Base-by-base conservation (phyloP, 2,113 vertebrate species). In the Heteronetta atricapilla region DNA sequence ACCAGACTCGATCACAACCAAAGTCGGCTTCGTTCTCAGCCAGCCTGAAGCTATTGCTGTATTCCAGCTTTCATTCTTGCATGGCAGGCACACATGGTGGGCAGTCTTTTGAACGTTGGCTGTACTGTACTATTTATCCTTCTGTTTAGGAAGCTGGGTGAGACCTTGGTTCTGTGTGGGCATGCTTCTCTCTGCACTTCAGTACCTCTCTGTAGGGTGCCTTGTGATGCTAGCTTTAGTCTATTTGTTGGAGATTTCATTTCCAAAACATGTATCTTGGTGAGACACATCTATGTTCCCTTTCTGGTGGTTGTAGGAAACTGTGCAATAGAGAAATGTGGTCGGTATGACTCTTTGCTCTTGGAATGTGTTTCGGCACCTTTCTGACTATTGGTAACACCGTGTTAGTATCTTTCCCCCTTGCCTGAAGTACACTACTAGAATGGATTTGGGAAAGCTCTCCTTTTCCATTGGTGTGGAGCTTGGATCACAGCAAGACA, bases 401-500 rank as follows among this genome's bases (percentile, higher is more conserved):
- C 44, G 31, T 63, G 34, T 74, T 50, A 33, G 16, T 42, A 15
- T 89, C 44, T 82, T 79, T 79, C 29, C 36, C 56, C n/a, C 36
- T 93, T 93, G 52, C 92, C 64, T 88, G 18, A 82, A 82, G 56
- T 5, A 0, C 64, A 21, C 77, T 68, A 60, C 48, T 95, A 16
- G 42, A 79, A 58, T 1, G 7, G 82, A 68, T 82, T 73, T 88
- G 69, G 40, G 58, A 86, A 90, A 68, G 73, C 44, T 84, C 44
- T 64, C 56, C 3, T 1, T 88, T 94, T 88, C 82, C 69, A 3
- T 44, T 40, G 60, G 21, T 64, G 31, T 58, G 20, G 69, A 31
- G 95, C 92, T 81, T 72, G 66, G n/a, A 90, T 93, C 77, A 68
- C 68, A 73, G 62, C 25, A 83, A 58, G 86, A 76, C 66, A 94